Conservation (phyloP, 2,113 vertebrate genomes). For the Cyprinodon brontotheroides region DNA sequence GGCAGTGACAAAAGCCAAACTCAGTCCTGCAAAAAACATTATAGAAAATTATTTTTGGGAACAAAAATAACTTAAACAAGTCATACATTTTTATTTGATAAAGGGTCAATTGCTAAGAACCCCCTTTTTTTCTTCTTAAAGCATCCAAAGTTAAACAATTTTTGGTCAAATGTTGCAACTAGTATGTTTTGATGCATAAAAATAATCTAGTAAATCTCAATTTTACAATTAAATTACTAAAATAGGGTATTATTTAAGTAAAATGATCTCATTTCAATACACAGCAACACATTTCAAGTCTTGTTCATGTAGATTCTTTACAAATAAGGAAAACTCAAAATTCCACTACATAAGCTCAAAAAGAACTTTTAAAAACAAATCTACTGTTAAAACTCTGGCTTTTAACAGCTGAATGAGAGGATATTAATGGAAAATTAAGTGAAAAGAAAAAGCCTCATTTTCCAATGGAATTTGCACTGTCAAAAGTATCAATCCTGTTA, state of each 20-base stretch:
- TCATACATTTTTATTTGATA: constrained; percentile 20
- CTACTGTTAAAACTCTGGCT: background rate
- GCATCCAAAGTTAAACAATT: background rate
- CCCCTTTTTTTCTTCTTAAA: background rate
- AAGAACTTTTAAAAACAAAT: background rate
- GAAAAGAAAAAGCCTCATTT: background rate
- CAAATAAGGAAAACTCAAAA: background rate
- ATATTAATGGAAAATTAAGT: background rate
- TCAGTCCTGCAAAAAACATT: constrained; percentile 56
- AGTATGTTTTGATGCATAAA: background rate
- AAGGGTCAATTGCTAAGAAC: background rate
- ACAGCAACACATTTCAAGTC: background rate
- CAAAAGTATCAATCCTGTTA: background rate
- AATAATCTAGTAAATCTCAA: background rate
- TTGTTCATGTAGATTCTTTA: background rate
- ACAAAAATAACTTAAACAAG: too few species aligned
- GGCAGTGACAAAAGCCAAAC: constrained; percentile 35
- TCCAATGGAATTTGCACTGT: background rate
- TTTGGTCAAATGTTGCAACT: background rate
- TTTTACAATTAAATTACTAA: too few species aligned
- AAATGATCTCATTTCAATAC: background rate
- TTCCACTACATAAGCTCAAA: background rate
- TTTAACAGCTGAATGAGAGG: background rate
- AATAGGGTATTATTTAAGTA: too few species aligned
- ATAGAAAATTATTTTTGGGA: constrained; percentile 7